These are phyloP conservation scores for Falco columbarius DNA, from an alignment of 2,797 vertebrate genomes.

Conservation along the genomic window DNA sequence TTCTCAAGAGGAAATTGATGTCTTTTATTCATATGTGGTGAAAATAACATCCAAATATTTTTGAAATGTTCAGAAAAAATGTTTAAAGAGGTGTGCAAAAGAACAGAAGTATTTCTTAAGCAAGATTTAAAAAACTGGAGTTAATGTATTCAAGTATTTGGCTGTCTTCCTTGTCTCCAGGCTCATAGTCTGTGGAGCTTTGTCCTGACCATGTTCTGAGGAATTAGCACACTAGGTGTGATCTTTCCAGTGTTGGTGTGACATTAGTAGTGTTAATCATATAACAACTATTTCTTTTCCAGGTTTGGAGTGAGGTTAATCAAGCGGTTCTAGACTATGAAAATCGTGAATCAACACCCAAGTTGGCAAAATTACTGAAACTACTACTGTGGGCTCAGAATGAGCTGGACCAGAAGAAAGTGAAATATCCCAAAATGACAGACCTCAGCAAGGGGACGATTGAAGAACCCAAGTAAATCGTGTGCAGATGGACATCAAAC, in stretches of 20 bases:
- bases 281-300: slow-evolving; percentile 16
- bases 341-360: slow-evolving; percentile 97
- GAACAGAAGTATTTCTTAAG: neutral
- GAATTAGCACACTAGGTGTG: neutral
- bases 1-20: neutral
- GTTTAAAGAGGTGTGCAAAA: neutral
- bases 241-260: neutral
- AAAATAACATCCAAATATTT: neutral
- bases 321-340: slow-evolving; percentile 97
- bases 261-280: neutral
- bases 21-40: neutral
- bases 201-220: neutral
- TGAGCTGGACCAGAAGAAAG: slow-evolving; percentile 99
- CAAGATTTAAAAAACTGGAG: neutral
- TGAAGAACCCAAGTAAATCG: slow-evolving; percentile 92
- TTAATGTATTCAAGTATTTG: neutral
- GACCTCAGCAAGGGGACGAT: slow-evolving; percentile 98
- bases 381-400: slow-evolving; percentile 98
- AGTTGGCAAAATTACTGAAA: slow-evolving; percentile 97
- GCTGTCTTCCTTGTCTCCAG: neutral
- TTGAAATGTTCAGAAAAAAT: neutral
- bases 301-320: slow-evolving; percentile 99
- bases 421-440: slow-evolving; percentile 99
- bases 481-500: slow-evolving; percentile 60
- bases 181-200: neutral